A percentile compares a stretch with the other conserved stretches of the same genome.
phyloP scores from a whole-genome alignment of 2,888 invertebrate genomes.

The Eristalinus sepulchralis region DNA sequence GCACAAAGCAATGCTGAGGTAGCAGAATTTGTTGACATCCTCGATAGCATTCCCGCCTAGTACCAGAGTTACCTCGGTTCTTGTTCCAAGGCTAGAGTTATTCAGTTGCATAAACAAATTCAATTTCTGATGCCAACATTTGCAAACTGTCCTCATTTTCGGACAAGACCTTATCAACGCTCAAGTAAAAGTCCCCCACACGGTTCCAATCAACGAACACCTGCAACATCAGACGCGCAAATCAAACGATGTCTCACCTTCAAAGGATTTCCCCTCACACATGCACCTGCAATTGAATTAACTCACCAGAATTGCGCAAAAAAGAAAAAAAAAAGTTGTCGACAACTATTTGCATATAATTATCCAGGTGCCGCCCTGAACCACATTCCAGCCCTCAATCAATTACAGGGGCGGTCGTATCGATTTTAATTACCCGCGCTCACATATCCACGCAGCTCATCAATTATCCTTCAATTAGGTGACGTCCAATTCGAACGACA shows the following conservation, averaged over 20 bases:
- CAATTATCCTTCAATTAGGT: slow-evolving; percentile 59
- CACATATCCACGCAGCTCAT: slow-evolving; percentile 4
- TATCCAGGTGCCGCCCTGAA: neutral
- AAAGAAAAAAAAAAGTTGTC: neutral
- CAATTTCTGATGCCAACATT: no score
- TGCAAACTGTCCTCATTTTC: no score
- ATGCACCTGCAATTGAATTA: neutral
- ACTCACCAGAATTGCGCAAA: neutral
- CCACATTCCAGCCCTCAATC: slow-evolving; percentile 4
- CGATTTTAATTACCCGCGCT: slow-evolving; percentile 19
- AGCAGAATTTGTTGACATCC: no score
- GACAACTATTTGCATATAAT: neutral
- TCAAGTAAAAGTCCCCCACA: no score
- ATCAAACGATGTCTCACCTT: neutral
- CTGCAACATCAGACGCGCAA: neutral
- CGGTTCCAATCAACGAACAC: neutral
- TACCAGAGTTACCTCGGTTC: no score
- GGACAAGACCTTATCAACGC: no score
- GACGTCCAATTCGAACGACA: slow-evolving; percentile 37
- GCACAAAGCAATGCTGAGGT: no score
- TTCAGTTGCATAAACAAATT: no score
- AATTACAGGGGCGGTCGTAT: slow-evolving; percentile 5
- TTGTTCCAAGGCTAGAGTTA: no score
- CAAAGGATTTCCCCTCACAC: neutral
- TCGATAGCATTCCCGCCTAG: no score